Percentiles rank a stretch among this genome's conserved stretches.
Evolutionary conservation across 92 coral and sea anemone species (phyloP).

Genomic region (Isaurus tuberculatus): DNA sequence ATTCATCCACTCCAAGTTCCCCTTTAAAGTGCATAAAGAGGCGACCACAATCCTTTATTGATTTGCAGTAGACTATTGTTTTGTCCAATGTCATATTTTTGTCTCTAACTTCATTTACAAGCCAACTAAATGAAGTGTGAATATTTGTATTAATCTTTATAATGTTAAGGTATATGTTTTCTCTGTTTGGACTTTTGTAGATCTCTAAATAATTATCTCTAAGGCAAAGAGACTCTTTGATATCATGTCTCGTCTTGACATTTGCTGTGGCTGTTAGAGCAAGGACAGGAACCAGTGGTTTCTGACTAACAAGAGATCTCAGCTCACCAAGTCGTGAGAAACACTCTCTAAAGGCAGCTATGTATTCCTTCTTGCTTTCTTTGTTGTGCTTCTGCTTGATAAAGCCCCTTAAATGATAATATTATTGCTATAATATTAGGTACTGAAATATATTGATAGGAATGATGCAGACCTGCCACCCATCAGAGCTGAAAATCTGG

Average conservation of each 20-base stretch:
- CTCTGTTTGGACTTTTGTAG: conserved; percentile 22
- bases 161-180: conserved; percentile 3
- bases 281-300: conserved; percentile 54
- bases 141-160: neutral
- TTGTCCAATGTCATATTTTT: neutral
- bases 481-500: too few species aligned
- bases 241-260: neutral
- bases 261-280: conserved; percentile 56
- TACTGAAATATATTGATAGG: neutral
- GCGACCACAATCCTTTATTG: neutral
- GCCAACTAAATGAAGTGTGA: conserved; percentile 10
- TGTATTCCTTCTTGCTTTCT: conserved; percentile 35
- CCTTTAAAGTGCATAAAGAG: neutral
- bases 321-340: conserved; percentile 58
- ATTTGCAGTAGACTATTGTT: neutral
- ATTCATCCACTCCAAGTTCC: neutral
- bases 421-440: neutral
- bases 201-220: neutral
- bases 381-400: conserved; percentile 1
- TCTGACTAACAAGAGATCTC: conserved; percentile 43
- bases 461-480: too few species aligned
- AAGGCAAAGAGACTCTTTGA: conserved; percentile 17
- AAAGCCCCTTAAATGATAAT: conserved; percentile 16
- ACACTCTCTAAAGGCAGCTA: conserved; percentile 61
- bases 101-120: neutral